These are phyloP conservation scores for Sylvicapra grimmia DNA, from an alignment of 2,113 vertebrate species.

Conservation along the genomic window DNA sequence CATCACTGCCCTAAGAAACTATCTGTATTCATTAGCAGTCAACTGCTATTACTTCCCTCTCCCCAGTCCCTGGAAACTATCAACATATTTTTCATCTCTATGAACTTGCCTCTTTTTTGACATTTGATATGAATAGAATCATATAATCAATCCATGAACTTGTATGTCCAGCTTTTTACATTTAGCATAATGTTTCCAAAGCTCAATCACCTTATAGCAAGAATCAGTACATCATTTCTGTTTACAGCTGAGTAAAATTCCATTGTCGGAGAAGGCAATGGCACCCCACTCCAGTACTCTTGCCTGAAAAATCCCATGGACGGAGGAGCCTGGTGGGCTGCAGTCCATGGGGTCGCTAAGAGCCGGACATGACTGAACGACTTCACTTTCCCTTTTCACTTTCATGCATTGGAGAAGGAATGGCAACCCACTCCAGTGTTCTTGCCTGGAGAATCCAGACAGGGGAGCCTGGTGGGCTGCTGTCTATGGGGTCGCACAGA, in stretches of 20 bases:
- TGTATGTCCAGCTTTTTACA: neutral
- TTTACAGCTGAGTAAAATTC: neutral
- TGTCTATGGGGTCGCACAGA: too few species aligned
- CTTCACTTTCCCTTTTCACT: too few species aligned
- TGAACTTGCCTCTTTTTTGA: neutral
- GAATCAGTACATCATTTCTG: neutral
- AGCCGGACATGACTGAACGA: too few species aligned
- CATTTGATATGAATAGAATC: neutral
- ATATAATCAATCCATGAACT: neutral
- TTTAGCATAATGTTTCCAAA: neutral
- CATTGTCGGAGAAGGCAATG: too few species aligned
- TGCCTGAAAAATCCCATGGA: too few species aligned
- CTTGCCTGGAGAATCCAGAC: too few species aligned
- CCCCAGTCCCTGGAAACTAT: neutral
- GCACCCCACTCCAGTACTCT: too few species aligned
- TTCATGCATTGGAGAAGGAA: too few species aligned
- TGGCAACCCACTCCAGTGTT: too few species aligned
- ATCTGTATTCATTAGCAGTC: neutral
- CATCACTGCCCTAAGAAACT: neutral
- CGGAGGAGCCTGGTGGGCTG: too few species aligned
- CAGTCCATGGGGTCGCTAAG: too few species aligned
- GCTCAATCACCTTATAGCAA: neutral
- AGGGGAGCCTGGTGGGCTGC: too few species aligned
- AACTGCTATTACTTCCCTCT: neutral
- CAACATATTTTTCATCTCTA: neutral